A percentile compares a stretch with the other conserved stretches of the same genome.
phyloP scores from a whole-genome alignment of 2,888 invertebrate genomes.

The Drosophila mayaguana region DNA sequence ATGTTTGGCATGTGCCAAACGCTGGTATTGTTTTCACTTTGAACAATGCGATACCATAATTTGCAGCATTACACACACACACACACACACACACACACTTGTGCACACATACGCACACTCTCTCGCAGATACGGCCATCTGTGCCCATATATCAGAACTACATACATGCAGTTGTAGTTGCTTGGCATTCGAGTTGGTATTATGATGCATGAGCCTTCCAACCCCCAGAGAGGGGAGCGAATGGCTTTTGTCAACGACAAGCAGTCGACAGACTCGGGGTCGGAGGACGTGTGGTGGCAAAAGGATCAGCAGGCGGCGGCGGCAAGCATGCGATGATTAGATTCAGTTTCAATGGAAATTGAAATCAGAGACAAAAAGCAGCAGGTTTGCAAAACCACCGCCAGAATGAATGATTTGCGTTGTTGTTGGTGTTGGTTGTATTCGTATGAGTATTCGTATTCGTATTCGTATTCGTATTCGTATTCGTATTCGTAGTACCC shows the following conservation, averaged over 20 bases:
- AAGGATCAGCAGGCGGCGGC: slow-evolving; percentile 65
- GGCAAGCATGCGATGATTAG: slow-evolving; percentile 74
- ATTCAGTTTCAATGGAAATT: slow-evolving; percentile 83
- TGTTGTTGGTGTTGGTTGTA: neutral
- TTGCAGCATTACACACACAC: slow-evolving; percentile 34
- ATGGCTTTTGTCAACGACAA: slow-evolving; percentile 38
- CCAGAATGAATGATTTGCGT: slow-evolving; percentile 44
- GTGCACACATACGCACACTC: neutral
- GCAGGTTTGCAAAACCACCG: slow-evolving; percentile 31
- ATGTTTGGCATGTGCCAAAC: slow-evolving; percentile 81
- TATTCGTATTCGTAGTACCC: slow-evolving; percentile 5
- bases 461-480: slow-evolving; percentile 13
- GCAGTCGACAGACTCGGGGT: neutral
- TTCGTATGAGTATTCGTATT: slow-evolving; percentile 12
- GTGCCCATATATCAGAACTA: slow-evolving; percentile 46
- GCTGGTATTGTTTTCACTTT: slow-evolving; percentile 73
- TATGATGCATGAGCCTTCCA: slow-evolving; percentile 58
- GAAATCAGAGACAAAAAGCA: slow-evolving; percentile 77
- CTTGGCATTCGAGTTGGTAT: slow-evolving; percentile 35
- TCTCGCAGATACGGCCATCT: slow-evolving; percentile 9
- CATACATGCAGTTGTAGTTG: slow-evolving; percentile 40
- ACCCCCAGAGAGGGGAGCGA: slow-evolving; percentile 8
- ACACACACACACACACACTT: slow-evolving; percentile 22
- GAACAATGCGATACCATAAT: slow-evolving; percentile 74
- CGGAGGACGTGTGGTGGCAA: slow-evolving; percentile 5